phyloP scores from a whole-genome alignment of 2,888 invertebrate genomes.

The Nomada ruficornis region DNA sequence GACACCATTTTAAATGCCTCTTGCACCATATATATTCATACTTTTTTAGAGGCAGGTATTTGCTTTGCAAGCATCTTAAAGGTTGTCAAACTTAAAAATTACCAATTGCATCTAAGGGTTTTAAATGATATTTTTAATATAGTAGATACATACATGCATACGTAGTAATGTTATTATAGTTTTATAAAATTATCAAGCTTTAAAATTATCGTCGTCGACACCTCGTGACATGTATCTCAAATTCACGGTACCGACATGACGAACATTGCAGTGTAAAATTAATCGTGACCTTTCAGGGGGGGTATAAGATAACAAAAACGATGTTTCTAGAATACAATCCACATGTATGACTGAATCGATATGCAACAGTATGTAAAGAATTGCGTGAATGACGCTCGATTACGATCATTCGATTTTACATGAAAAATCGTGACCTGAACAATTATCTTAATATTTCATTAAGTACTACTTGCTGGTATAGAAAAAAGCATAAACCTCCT shows the following conservation, averaged over 20 bases:
- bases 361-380: slow-evolving; percentile 31
- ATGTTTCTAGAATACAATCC: slow-evolving; percentile 24
- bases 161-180: not conserved
- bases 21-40: too few species aligned
- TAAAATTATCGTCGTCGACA: not conserved
- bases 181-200: not conserved
- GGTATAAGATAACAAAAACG: slow-evolving; percentile 45
- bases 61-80: too few species aligned
- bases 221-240: slow-evolving; percentile 6
- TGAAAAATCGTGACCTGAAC: too few species aligned
- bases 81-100: too few species aligned
- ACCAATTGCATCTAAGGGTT: too few species aligned
- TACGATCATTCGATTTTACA: not conserved
- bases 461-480: not conserved
- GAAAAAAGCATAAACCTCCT: not conserved
- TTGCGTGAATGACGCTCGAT: slow-evolving; percentile 3
- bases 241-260: slow-evolving; percentile 8
- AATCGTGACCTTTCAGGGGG: slow-evolving; percentile 46
- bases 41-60: too few species aligned
- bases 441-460: not conserved
- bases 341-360: slow-evolving; percentile 34
- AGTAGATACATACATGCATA: too few species aligned
- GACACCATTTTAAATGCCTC: too few species aligned
- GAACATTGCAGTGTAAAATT: slow-evolving; percentile 28
- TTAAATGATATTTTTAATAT: too few species aligned